Base-by-base conservation (phyloP, 2,797 vertebrate species). In the Triplophysa bombifrons region DNA sequence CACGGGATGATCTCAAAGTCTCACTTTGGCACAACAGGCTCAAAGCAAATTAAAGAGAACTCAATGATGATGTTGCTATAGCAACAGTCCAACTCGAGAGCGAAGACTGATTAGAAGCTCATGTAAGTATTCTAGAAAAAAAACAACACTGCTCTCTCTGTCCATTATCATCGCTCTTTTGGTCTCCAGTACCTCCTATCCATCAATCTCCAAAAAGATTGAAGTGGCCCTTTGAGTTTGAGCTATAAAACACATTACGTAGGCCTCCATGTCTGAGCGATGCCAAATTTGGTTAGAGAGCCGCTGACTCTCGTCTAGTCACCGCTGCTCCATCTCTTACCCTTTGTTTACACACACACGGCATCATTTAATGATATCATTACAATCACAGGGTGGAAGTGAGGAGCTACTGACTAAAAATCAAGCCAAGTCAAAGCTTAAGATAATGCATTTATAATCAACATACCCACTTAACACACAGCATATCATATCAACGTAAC, bases 11-110 rank as follows among this genome's bases (percentile, higher is more conserved):
- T 91, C 87, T 67, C 85, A 86, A 87, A 91, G 88, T 88, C 90
- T 90, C 88, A 88, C 88, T 90, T 89, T 89, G 92, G 89, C 89
- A 90, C 91, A 93, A 92, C 91, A 91, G 90, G 86, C 89, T 93
- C 92, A 90, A 27, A 87, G 86, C 80, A 85, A 91, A 94, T 94
- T 92, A 93, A 92, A 92, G 90, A 87, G 85, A 88, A 87, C 89
- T 84, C 86, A 88, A 91, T 91, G 88, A 93, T 93, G 91, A 91
- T 80, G 93, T 95, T 94, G 86, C 93, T 91, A 94, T 94, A 89
- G 94, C 92, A 95, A 95, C 94, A 92, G 89, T 89, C 91, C 89
- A 88, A 92, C 72, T 73, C 71, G 44, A 83, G 58, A 63, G 64
- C 69, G 64, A 71, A 73, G 74, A 82, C 76, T 80, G 70, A 80